Base-by-base conservation (phyloP, 2,888 invertebrate species). In the Yponomeuta malinellus region DNA sequence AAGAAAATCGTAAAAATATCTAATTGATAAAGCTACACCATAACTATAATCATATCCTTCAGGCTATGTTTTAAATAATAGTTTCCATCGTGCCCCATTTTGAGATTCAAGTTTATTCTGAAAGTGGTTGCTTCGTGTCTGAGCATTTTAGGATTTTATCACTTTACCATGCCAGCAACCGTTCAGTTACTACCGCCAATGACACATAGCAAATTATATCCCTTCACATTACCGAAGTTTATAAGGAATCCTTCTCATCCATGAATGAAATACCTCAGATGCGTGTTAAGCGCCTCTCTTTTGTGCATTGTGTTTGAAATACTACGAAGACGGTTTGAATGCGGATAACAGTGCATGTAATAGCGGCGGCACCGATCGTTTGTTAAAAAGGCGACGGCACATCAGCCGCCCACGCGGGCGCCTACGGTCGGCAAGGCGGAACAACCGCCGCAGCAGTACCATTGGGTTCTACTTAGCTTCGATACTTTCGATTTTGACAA, bases 341-440 rank as follows among this genome's bases (percentile, higher is more conserved):
- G 15, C 52, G 52, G 52, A 59, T 43, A 59, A 5, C 52, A 59
- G 52, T 15, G 52, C 52, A 15, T 15, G 52, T 59, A 59, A 59
- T 59, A n/a, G 31, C 29, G 23, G 64, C 23, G 29, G 10, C 29
- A 6, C 29, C 10, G 23, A 64, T 64, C 29, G 29, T 64, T 64
- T 64, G 64, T 64, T 64, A 64, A 64, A 64, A 64, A 64, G 29
- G 64, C 64, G n/a, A 31, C 64, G 29, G 29, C 64, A 64, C 64
- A 23, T 59, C 52, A 12, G 52, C 78, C 83, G 76, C 86, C 87
- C 87, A 88, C 88, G 80, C 83, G 6, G 75, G 81, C 87, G 88
- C 89, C 89, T 87, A 89, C 88, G 81, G 81, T 87, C 88, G 86
- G 84, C 81, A 84, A 87, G 87, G 5, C 52, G 15, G 52, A 59